Base-by-base conservation (phyloP, 2,797 vertebrate species). In the Anableps anableps region DNA sequence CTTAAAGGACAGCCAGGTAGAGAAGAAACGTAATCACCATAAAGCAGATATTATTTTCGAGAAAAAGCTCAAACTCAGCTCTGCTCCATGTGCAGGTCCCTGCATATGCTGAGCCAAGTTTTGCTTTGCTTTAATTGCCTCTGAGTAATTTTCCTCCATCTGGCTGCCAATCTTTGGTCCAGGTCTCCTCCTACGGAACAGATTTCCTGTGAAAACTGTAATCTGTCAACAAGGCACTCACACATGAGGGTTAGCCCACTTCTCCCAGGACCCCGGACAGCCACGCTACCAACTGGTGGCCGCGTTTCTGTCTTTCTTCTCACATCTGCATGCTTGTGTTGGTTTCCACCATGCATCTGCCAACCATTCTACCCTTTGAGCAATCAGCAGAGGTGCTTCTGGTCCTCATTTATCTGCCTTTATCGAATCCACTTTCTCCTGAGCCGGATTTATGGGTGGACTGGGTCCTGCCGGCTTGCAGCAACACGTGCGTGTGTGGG, bases 391-490 rank as follows among this genome's bases (percentile, higher is more conserved):
- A 74, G 43, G 55, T 4, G 36, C 72, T 81, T 85, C 89, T 91
- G 90, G 68, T 88, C 73, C 80, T 92, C 80, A 80, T 91, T 90
- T 89, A 81, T 90, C 88, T 81, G 76, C 23, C 83, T 90, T 88
- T 86, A 87, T 74, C 36, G 78, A 75, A 78, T 82, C 82, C 74
- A 77, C 80, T 88, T 85, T 93, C 79, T 86, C 81, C 86, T 80
- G 73, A 88, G 76, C 75, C 80, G 76, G 80, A 88, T 92, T 93
- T 91, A 93, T 85, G 41, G 80, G 82, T 29, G 58, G 78, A n/a
- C 81, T 79, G 89, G 60, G 78, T 82, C 80, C 68, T 47, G 83
- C 88, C 85, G 26, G 60, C 83, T 43, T 80, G 51, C 45, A 31
- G 51, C 58, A 29, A 16, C 76, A 84, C 71, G 78, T 0, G 64